Conservation (phyloP, 2,888 invertebrate genomes). For the Melipona beecheii region DNA sequence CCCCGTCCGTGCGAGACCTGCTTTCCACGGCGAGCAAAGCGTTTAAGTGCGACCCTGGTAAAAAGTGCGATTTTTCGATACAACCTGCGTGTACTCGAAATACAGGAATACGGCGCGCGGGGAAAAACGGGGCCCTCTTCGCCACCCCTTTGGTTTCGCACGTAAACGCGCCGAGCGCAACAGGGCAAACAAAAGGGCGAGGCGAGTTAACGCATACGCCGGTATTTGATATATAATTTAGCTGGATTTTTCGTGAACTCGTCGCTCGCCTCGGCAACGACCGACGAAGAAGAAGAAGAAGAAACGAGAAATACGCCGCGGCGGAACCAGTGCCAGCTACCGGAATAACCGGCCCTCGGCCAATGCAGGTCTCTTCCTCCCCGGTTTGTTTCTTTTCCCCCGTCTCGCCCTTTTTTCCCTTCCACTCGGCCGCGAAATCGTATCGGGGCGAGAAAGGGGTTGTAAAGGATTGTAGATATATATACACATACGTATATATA, state of each 20-base stretch:
- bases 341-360: constrained; percentile 73
- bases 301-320: constrained; percentile 57
- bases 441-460: constrained; percentile 28
- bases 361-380: constrained; percentile 58
- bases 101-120: constrained; percentile 50
- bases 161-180: constrained; percentile 38
- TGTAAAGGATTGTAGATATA: constrained; percentile 15
- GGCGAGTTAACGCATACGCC: constrained; percentile 58
- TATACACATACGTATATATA: constrained; percentile 44
- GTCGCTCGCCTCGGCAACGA: constrained; percentile 23
- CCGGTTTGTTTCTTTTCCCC: constrained; percentile 23
- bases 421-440: constrained; percentile 9
- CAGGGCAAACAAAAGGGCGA: constrained; percentile 54
- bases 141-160: constrained; percentile 53
- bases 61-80: constrained; percentile 66
- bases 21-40: constrained; percentile 10
- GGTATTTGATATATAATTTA: constrained; percentile 69
- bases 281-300: not conserved
- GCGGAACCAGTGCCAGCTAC: constrained; percentile 71
- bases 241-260: constrained; percentile 17
- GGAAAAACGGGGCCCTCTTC: not conserved
- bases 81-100: constrained; percentile 67
- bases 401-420: constrained; percentile 30
- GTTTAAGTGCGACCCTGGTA: constrained; percentile 32
- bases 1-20: constrained; percentile 59